Evolutionary conservation across 2,113 vertebrate species (phyloP).

Genomic region (Dipodomys ordii): DNA sequence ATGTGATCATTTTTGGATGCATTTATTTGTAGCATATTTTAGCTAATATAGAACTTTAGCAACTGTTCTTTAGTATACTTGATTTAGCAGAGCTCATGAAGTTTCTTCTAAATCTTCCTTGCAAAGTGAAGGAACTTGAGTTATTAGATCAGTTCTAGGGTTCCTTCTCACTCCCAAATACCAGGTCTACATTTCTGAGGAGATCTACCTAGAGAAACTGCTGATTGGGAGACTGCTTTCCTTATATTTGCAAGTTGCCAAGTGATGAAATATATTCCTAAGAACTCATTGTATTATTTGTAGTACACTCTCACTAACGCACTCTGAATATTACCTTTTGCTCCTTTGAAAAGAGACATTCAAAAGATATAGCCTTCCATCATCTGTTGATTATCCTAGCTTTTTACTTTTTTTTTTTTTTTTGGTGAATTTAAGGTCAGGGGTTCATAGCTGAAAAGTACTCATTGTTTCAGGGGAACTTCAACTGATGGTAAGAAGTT

Average conservation of each 20-base stretch:
- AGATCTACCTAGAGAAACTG: neutral
- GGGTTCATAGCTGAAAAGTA: neutral
- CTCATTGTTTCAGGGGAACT: neutral
- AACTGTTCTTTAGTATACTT: neutral
- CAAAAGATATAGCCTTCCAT: neutral
- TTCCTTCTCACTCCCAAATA: neutral
- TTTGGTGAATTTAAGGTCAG: neutral
- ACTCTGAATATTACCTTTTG: neutral
- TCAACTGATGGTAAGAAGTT: neutral
- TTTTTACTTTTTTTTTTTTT: neutral
- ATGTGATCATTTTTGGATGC: neutral
- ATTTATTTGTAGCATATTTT: conserved; percentile 19
- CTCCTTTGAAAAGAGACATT: conserved; percentile 9
- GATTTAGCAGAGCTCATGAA: neutral
- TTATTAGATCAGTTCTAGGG: neutral
- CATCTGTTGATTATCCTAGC: neutral
- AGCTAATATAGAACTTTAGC: neutral
- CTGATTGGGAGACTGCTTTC: neutral
- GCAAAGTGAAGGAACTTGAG: neutral
- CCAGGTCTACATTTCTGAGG: neutral
- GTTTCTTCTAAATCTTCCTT: neutral
- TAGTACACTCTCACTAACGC: neutral
- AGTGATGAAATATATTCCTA: neutral
- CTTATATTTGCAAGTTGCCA: neutral
- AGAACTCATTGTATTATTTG: neutral